Evolutionary conservation across 2,113 vertebrate species (phyloP).

Genomic region (Prochilodus magdalenae): DNA sequence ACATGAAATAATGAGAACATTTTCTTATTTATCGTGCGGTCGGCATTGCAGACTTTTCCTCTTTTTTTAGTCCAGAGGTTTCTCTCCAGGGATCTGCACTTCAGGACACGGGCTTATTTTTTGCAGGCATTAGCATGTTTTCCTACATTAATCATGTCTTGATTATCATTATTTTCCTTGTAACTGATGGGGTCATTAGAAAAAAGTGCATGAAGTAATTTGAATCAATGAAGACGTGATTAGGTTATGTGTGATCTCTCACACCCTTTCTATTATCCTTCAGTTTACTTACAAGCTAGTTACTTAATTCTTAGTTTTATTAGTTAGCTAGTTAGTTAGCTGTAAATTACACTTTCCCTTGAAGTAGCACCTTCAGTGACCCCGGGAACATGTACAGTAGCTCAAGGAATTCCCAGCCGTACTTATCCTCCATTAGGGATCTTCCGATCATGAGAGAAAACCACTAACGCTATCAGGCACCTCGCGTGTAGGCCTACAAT

Average conservation of each 20-base stretch:
- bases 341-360: neutral
- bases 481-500: neutral
- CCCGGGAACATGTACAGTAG: neutral
- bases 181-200: slow-evolving; percentile 34
- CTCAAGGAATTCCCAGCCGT: neutral
- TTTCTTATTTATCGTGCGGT: neutral
- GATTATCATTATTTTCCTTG: slow-evolving; percentile 34
- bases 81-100: neutral
- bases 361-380: neutral
- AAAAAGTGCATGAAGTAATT: slow-evolving; percentile 25
- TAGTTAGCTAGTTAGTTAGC: too few species aligned
- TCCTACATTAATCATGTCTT: slow-evolving; percentile 24
- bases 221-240: slow-evolving; percentile 36
- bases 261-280: neutral
- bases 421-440: slow-evolving; percentile 29
- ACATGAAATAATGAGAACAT: neutral
- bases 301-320: slow-evolving; percentile 14
- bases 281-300: neutral
- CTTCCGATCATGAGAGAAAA: slow-evolving; percentile 19
- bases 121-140: slow-evolving; percentile 32
- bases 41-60: neutral
- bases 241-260: slow-evolving; percentile 23
- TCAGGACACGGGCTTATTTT: slow-evolving; percentile 14
- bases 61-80: neutral
- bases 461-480: slow-evolving; percentile 25